Evolutionary conservation across 2,113 vertebrate species (phyloP), one percentile per base, ranked within the genome.

Genomic region (Pedionomus torquatus): DNA sequence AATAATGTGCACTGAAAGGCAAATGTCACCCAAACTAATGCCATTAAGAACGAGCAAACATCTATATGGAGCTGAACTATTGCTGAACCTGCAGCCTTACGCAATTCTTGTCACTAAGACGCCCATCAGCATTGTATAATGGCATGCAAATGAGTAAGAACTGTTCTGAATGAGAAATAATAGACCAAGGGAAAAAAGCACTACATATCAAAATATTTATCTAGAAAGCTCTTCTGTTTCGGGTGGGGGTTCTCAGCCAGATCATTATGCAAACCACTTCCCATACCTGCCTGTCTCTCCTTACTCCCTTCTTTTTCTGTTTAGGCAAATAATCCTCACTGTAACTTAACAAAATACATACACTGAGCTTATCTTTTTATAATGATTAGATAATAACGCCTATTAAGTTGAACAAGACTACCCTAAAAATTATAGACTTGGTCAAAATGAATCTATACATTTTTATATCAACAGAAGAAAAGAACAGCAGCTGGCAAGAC

Each of bases 11-110:
- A 48, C 57, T 76, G 57, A 82, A 95, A 96, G 72, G 39, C 74
- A 87, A 85, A 78, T 75, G 35, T 93, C 81, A 87, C 14, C 80
- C 69, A 81, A 89, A 93, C 46, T 87, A 84, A 87, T 64, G 91
- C 54, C 64, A 77, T 87, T 91, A 82, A 89, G 89, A 91, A 69
- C 30, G 93, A 84, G 33, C 0, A 2, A 93, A 72, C 43, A 69
- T 80, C 63, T 92, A 48, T 86, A 37, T 74, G 37, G 46, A 78
- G 72, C 2, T 84, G 89, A 95, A 87, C 83, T 93, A 44, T 37
- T 72, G 44, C 30, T 86, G 90, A 95, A 93, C 79, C 54, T 91
- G 49, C 74, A 91, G 39, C 44, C 69, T 84, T 71, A 82, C 0
- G 12, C 18, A 65, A 89, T 91, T 94, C 87, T 75, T 94, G 55